Evolutionary conservation across 2,888 invertebrate species (phyloP).

Genomic region (Eretmocerus hayati): DNA sequence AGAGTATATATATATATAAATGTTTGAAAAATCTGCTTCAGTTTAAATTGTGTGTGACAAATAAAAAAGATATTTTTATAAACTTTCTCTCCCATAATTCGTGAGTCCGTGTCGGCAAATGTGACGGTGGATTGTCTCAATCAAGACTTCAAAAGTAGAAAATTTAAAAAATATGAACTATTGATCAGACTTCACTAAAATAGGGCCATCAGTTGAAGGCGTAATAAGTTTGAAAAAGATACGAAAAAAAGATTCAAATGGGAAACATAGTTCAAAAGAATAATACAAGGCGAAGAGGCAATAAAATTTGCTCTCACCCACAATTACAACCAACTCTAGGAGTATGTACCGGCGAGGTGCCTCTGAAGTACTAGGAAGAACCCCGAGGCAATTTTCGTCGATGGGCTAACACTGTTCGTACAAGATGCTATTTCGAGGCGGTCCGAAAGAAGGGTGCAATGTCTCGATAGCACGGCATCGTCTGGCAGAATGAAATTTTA

Average conservation of each 20-base stretch:
- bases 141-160: too few relatives aligned
- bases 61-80: constrained; percentile 17
- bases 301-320: constrained; percentile 31
- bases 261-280: background rate
- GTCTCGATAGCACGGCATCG: constrained; percentile 26
- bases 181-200: too few relatives aligned
- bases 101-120: background rate
- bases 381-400: too few relatives aligned
- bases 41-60: constrained; percentile 14
- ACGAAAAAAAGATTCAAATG: background rate
- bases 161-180: too few relatives aligned
- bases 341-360: too few relatives aligned
- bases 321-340: constrained; percentile 28
- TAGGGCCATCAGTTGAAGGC: too few relatives aligned
- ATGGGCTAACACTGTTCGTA: too few relatives aligned
- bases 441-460: too few relatives aligned
- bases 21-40: constrained; percentile 10
- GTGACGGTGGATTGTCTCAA: background rate
- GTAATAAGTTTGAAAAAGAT: background rate
- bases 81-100: background rate
- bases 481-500: constrained; percentile 42
- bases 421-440: too few relatives aligned
- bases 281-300: constrained; percentile 3
- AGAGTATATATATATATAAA: constrained; percentile 7
- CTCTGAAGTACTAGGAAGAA: too few relatives aligned